Evolutionary conservation across 1,140 invertebrate genomes (phyloP).

Genomic region (Drosophila ironensis): DNA sequence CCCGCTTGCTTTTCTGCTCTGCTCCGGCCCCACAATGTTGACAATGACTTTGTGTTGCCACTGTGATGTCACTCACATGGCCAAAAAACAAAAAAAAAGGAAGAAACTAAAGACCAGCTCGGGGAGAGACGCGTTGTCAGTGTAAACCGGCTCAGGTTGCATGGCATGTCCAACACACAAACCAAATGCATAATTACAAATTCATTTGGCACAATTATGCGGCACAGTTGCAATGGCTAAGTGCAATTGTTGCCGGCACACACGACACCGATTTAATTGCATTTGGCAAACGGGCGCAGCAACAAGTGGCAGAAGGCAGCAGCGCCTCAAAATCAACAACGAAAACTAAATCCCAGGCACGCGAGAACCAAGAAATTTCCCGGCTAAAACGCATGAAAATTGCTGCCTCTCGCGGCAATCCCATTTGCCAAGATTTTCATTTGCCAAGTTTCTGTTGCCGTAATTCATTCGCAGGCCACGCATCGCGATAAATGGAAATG

Average conservation of each 20-base stretch:
- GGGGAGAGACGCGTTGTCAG: neutral
- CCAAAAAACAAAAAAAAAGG: conserved; percentile 25
- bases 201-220: conserved; percentile 80
- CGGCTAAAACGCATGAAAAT: conserved; percentile 41
- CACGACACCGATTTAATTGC: conserved; percentile 74
- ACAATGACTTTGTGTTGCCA: conserved; percentile 51
- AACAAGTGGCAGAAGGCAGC: conserved; percentile 8
- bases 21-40: conserved; percentile 36
- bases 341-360: conserved; percentile 14
- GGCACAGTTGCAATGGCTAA: conserved; percentile 73
- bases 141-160: conserved; percentile 46
- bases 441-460: conserved; percentile 58
- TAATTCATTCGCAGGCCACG: conserved; percentile 56
- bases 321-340: too few relatives aligned
- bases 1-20: conserved; percentile 16
- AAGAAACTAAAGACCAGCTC: conserved; percentile 19
- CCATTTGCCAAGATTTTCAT: conserved; percentile 74
- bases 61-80: conserved; percentile 55
- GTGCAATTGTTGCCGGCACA: conserved; percentile 36
- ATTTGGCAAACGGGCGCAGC: conserved; percentile 68
- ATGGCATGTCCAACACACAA: conserved; percentile 38
- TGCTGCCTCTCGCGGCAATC: conserved; percentile 21
- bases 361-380: conserved; percentile 24
- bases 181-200: conserved; percentile 75
- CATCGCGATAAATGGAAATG: conserved; percentile 71